These are phyloP conservation scores for Dolomedes plantarius DNA, from an alignment of 2,888 invertebrate species.

Conservation along the genomic window DNA sequence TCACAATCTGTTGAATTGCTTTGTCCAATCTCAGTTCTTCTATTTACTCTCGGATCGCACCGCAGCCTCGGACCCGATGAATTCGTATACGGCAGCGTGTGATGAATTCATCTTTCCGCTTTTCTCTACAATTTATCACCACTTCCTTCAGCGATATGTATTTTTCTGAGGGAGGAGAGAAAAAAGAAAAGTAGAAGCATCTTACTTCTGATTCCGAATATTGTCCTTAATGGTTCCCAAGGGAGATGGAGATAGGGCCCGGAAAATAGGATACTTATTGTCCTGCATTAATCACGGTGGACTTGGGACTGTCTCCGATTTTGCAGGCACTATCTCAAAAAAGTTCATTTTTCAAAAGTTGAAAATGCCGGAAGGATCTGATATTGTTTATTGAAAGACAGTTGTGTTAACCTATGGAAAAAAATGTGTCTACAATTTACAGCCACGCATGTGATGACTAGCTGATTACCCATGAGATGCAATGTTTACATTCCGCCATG, in stretches of 20 bases:
- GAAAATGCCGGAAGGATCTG: too few relatives aligned
- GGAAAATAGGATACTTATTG: neutral
- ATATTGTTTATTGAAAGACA: too few relatives aligned
- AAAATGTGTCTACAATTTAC: too few relatives aligned
- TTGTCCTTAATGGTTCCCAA: conserved; percentile 11
- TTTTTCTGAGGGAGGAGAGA: neutral
- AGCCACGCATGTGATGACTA: too few relatives aligned
- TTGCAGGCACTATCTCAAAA: too few relatives aligned
- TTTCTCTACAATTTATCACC: conserved; percentile 37
- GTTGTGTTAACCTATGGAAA: too few relatives aligned
- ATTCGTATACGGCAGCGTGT: neutral
- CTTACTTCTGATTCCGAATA: conserved; percentile 13
- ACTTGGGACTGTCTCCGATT: too few relatives aligned
- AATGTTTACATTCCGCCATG: too few relatives aligned
- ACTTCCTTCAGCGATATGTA: conserved; percentile 24
- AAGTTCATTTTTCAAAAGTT: too few relatives aligned
- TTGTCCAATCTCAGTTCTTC: conserved; percentile 37
- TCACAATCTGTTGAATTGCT: conserved; percentile 63
- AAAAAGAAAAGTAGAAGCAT: too few relatives aligned
- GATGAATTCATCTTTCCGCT: conserved; percentile 40
- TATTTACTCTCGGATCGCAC: conserved; percentile 32
- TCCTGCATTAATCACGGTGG: neutral
- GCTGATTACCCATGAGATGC: too few relatives aligned
- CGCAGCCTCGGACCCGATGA: neutral
- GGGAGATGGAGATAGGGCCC: conserved; percentile 1